Evolutionary conservation across 2,888 invertebrate genomes (phyloP).

Genomic region (Dolichopus griseipennis): DNA sequence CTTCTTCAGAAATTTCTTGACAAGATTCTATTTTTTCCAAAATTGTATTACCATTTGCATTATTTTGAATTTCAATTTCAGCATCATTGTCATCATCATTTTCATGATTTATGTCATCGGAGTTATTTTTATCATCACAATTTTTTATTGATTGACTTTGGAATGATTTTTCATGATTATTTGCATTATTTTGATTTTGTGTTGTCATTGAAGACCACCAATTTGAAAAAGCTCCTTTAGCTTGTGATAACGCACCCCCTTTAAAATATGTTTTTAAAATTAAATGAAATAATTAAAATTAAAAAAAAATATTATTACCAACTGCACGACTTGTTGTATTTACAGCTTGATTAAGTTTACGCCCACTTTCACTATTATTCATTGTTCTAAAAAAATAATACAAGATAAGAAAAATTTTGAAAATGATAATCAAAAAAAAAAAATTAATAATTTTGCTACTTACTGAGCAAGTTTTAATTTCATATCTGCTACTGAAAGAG

Average conservation of each 20-base stretch:
- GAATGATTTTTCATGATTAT: slow-evolving; percentile 30
- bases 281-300: not conserved
- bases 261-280: slow-evolving; percentile 23
- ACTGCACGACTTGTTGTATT: slow-evolving; percentile 85
- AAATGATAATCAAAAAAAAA: not conserved
- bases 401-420: not conserved
- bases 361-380: slow-evolving; percentile 87
- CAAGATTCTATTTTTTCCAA: slow-evolving; percentile 25
- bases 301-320: slow-evolving; percentile 38
- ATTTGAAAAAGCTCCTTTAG: slow-evolving; percentile 74
- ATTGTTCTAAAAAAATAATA: slow-evolving; percentile 60
- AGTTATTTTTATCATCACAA: slow-evolving; percentile 27
- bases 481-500: slow-evolving; percentile 90
- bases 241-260: slow-evolving; percentile 81
- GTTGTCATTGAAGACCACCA: slow-evolving; percentile 63
- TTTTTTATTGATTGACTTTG: slow-evolving; percentile 29
- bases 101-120: slow-evolving; percentile 29
- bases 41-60: slow-evolving; percentile 15
- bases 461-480: slow-evolving; percentile 84
- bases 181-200: slow-evolving; percentile 17
- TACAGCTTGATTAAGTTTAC: slow-evolving; percentile 88
- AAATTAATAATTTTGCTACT: slow-evolving; percentile 38
- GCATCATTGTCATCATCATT: slow-evolving; percentile 22
- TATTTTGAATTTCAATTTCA: slow-evolving; percentile 1
- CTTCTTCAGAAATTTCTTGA: slow-evolving; percentile 30